Percentiles rank a stretch among this genome's conserved stretches.
These are phyloP conservation scores for Cyclina sinensis DNA, from an alignment of 1,140 invertebrate species.

Conservation along the genomic window DNA sequence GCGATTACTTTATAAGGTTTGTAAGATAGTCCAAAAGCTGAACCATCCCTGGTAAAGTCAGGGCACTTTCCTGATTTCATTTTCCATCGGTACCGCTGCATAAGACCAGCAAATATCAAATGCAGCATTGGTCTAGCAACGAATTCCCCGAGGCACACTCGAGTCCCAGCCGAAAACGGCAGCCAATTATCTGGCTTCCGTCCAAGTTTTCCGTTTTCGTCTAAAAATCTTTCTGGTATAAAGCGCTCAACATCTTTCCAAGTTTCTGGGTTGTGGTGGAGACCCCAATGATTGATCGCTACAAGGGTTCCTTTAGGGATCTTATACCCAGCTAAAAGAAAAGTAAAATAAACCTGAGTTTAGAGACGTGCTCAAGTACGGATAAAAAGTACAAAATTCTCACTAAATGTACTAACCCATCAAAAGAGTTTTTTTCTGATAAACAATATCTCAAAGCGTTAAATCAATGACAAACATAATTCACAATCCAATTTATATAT, in stretches of 20 bases:
- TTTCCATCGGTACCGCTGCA: slow-evolving; percentile 83
- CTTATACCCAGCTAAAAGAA: slow-evolving; percentile 84
- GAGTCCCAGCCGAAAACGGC: slow-evolving; percentile 64
- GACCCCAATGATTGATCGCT: slow-evolving; percentile 92
- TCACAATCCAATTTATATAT: no score
- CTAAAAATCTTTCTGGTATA: slow-evolving; percentile 89
- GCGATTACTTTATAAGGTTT: neutral
- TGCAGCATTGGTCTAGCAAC: slow-evolving; percentile 59
- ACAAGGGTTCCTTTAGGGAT: slow-evolving; percentile 93
- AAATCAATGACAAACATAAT: no score
- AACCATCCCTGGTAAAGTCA: neutral
- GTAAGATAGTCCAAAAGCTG: neutral
- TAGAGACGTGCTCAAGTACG: neutral
- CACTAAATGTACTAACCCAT: neutral
- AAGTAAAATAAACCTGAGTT: neutral
- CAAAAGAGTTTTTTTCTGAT: no score
- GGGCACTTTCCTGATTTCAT: slow-evolving; percentile 10
- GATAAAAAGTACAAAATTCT: neutral
- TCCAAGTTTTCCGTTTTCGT: slow-evolving; percentile 72
- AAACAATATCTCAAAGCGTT: no score
- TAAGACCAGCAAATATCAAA: slow-evolving; percentile 69
- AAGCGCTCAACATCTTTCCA: slow-evolving; percentile 92
- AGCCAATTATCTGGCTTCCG: slow-evolving; percentile 56
- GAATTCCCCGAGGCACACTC: slow-evolving; percentile 66
- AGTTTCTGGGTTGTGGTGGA: slow-evolving; percentile 91